Percentiles rank a stretch among this genome's conserved stretches.
Evolutionary conservation across 1,140 invertebrate genomes (phyloP).

Genomic region (Drosophila seguyi): DNA sequence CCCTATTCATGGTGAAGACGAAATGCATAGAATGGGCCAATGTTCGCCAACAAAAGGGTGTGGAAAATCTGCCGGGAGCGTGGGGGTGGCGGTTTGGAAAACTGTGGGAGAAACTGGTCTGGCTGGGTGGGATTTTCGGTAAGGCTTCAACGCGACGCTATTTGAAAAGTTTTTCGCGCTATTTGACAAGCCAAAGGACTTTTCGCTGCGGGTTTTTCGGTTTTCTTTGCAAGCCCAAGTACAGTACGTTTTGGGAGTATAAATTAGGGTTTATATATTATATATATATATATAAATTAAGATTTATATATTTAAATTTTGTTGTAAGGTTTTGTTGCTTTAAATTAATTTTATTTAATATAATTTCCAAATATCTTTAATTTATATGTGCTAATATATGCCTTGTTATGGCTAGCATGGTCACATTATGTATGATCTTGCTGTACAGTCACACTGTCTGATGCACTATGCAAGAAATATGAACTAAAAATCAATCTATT

Average conservation of each 20-base stretch:
- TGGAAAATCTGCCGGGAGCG: not conserved
- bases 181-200: slow-evolving; percentile 64
- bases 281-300: too few species aligned
- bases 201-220: slow-evolving; percentile 41
- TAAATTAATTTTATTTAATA: not conserved
- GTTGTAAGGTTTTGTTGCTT: not conserved
- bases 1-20: slow-evolving; percentile 22
- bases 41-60: slow-evolving; percentile 17
- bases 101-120: not conserved
- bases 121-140: slow-evolving; percentile 8
- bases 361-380: not conserved
- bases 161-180: slow-evolving; percentile 70
- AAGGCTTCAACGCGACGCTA: slow-evolving; percentile 28
- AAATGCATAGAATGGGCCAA: slow-evolving; percentile 39
- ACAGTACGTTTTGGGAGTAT: slow-evolving; percentile 14
- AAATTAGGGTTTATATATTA: not conserved
- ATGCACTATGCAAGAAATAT: too few species aligned
- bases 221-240: slow-evolving; percentile 19
- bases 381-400: not conserved
- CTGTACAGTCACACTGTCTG: too few species aligned
- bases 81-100: too few species aligned
- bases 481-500: not conserved
- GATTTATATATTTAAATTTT: not conserved
- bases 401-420: too few species aligned
- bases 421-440: too few species aligned